Base-by-base conservation (phyloP, 2,797 vertebrate genomes). In the Ammospiza maritima region DNA sequence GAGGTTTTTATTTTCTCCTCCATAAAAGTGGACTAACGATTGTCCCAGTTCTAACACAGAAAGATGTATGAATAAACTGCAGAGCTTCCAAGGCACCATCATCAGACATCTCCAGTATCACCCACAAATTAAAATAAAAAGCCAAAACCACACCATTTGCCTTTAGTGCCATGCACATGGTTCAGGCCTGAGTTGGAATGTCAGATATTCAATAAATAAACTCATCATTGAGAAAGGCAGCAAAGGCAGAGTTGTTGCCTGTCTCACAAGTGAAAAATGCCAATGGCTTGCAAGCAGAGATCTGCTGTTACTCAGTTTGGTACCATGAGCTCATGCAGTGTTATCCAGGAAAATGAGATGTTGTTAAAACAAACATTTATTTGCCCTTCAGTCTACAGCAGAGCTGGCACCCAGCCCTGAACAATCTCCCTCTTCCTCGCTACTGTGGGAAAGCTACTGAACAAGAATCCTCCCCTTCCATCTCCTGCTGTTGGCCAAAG, bases 281-380 rank as follows among this genome's bases (percentile, higher is more conserved):
- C 30, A 47, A 32, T 5, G 48, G 50, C 48, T 16, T 80, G 70
- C 8, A 81, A 89, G 64, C 38, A 66, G 47, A 83, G 45, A 85
- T 66, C 89, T 11, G 17, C 70, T 85, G 74, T 47, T 87, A 40
- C 87, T 90, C 58, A 25, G 29, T 54, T 69, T 77, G 70, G 89
- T 84, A 89, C 36, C 54, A 16, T 18, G 60, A 90, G 70, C 64
- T 93, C 89, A 80, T 5, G 40, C 27, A 58, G 36, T 21, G 64
- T 71, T 86, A 82, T n/a, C 65, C 76, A 77, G 89, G 77, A 94
- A 95, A 95, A 83, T 30, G 53, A 75, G 64, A 88, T 42, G 69
- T 47, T 80, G 85, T 44, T 91, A 91, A 92, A 92, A 32, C 25
- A 93, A 95, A 96, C 34, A 36, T 82, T 85, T 94, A 82, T 94